Base-by-base conservation (phyloP, 2,113 vertebrate species). In the Trochalopteron elliotii region DNA sequence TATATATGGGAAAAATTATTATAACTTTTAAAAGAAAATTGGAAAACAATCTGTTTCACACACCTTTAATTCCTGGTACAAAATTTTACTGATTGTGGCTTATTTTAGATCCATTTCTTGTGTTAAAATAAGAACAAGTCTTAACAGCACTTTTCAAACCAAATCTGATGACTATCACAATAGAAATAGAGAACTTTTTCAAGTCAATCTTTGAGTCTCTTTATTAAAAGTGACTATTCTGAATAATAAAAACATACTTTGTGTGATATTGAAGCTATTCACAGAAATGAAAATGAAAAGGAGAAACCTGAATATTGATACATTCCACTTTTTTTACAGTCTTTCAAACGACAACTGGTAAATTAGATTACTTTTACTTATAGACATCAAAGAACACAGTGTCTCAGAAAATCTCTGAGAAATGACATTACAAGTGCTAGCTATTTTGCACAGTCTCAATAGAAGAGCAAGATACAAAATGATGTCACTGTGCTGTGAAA, bases 341-440 rank as follows among this genome's bases (percentile, higher is more conserved):
- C 42, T 93, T 88, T 90, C 78, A 86, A 79, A 88, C 1, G 56
- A 63, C 30, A 88, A 63, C 39, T 75, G 37, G 42, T 55, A 93
- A 95, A 94, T 86, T 76, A 90, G 88, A 90, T 96, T 93, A 55
- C 53, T 92, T 20, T 80, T 94, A 59, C 90, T 93, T 86, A 68
- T 5, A 71, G n/a, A 87, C 64, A 89, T 95, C 87, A 96, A 94
- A 95, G 85, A 92, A 77, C 40, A 76, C 13, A 83, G 4, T 40
- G 23, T 50, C n/a, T 85, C 47, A 78, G 75, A 89, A 93, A 96
- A 82, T 33, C 23, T 74, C 49, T 82, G 33, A 61, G 76, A 91
- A 95, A 92, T 19, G 4, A 5, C 35, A 56, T 80, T 94, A 74
- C 11, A 74, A 56, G 63, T 13, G 12, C 28, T 42, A 80, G 39